Evolutionary conservation across 2,797 vertebrate species (phyloP).

Genomic region (Sebastes ruberrimus): DNA sequence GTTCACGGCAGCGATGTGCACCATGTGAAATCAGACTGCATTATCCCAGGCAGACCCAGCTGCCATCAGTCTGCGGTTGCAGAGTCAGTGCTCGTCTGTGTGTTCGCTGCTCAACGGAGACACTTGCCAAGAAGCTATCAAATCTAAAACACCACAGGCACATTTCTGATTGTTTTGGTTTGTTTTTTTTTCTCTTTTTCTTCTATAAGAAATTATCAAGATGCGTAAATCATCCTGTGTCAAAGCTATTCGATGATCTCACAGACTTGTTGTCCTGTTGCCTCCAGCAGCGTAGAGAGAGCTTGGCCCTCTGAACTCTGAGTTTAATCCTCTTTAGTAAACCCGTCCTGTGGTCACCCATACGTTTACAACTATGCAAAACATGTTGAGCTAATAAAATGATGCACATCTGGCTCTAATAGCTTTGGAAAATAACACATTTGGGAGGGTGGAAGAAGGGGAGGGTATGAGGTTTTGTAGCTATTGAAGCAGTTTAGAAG

Average conservation of each 20-base stretch:
- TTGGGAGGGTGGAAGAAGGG: not conserved
- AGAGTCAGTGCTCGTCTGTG: conserved; percentile 26
- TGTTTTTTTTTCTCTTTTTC: conserved; percentile 1
- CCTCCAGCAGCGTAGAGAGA: not conserved
- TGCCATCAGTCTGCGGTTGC: conserved; percentile 37
- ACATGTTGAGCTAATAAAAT: conserved; percentile 22
- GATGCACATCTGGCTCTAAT: conserved; percentile 43
- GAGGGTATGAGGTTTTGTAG: not conserved
- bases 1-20: conserved; percentile 32
- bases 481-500: conserved; percentile 10
- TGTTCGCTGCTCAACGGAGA: conserved; percentile 15
- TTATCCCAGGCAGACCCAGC: conserved; percentile 31
- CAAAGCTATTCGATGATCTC: conserved; percentile 26
- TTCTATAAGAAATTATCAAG: conserved; percentile 27
- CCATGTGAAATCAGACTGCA: conserved; percentile 54
- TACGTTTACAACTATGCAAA: conserved; percentile 25
- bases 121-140: conserved; percentile 55
- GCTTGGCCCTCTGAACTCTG: conserved; percentile 26
- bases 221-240: conserved; percentile 43
- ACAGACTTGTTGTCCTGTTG: not conserved
- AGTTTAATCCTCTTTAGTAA: conserved; percentile 16
- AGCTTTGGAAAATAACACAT: conserved; percentile 11
- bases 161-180: conserved; percentile 44
- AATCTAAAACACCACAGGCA: conserved; percentile 36
- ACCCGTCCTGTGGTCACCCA: conserved; percentile 12